Base-by-base conservation (phyloP, 2,797 vertebrate species). In the Acanthurus leucopareius region DNA sequence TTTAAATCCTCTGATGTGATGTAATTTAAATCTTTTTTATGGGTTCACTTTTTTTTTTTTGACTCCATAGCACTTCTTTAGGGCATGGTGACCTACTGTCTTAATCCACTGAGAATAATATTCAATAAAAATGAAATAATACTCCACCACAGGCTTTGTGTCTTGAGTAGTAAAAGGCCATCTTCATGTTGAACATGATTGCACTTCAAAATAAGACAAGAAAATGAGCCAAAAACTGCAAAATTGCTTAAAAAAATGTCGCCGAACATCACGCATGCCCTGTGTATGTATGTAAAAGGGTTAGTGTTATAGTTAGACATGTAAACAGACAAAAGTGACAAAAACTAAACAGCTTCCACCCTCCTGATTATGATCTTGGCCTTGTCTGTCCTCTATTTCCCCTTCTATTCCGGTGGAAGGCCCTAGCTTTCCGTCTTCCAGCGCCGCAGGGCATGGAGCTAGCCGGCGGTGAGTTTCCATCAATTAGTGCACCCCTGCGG, bases 401-500 rank as follows among this genome's bases (percentile, higher is more conserved):
- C 79, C 96, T 94, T 96, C 95, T 92, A 94, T 96, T 96, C 94
- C 89, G 56, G 84, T 86, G 92, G 91, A 94, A 92, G 92, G 91
- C 85, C 93, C 89, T 77, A 77, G 84, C 88, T 87, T 87, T 89
- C 92, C 72, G 76, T 89, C 94, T 95, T 93, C 92, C 90, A 96
- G 96, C 94, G 96, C 97, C 97, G 32, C 93, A 95, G 97, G 97
- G 97, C 92, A 91, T 92, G 89, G 83, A 94, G 92, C 91, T 96
- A 96, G 96, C 96, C 95, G 93, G 93, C 94, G 97, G 95, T 97
- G 95, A 96, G 96, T 96, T 96, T 95, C 95, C 95, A 97, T 99
- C 97, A 98, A 98, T 99, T 99, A 98, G 97, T 91, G 93, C 95
- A 95, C 94, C 95, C 95, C 96, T 89, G 96, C 92, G 84, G 93